Evolutionary conservation across 2,113 vertebrate genomes (phyloP), one percentile per base, ranked within the genome.

Genomic region (Notarius quadriscutis): DNA sequence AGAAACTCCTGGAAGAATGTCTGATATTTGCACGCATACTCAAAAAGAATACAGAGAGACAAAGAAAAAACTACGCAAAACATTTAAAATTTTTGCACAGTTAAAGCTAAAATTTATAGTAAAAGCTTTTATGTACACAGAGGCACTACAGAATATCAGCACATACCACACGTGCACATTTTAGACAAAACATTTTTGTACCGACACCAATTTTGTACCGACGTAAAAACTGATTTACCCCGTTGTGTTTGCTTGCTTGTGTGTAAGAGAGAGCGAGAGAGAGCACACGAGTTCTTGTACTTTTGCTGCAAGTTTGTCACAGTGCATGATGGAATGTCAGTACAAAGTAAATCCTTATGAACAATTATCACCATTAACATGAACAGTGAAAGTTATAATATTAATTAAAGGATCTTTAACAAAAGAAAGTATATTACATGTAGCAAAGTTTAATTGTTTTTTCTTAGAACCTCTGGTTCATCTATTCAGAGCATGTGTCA

Each of bases 331-430:
- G 77, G 51, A 79, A 79, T 79, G 51, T 57, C 51, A 65, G 34
- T 58, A 60, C 48, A 41, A 58, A 41, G 8, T 9, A 58, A 63
- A 85, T 51, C 15, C 25, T 78, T 22, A 48, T 8, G 9, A 83
- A 57, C 50, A 89, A 91, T 91, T 25, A 87, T 88, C 6, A 34
- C 87, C 20, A 69, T 20, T 27, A 50, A 77, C 34, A 87, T 34
- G 15, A 30, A 65, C 2, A 65, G 55, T 74, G 4, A 77, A 50
- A 30, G 25, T 65, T 67, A 18, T 41, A 27, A 74, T 84, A 94
- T 93, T 92, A 92, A 93, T 93, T 84, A 86, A 87, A 85, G 48
- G 88, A 85, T 55, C 7, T 55, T 89, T 84, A 91, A n/a, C 27
- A 84, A 90, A 89, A 86, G 79, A 88, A 50, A 81, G 87, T 25